Evolutionary conservation across 2,888 invertebrate genomes (phyloP), one percentile per base, ranked within the genome.

Genomic region (Lasioglossum lativentre): DNA sequence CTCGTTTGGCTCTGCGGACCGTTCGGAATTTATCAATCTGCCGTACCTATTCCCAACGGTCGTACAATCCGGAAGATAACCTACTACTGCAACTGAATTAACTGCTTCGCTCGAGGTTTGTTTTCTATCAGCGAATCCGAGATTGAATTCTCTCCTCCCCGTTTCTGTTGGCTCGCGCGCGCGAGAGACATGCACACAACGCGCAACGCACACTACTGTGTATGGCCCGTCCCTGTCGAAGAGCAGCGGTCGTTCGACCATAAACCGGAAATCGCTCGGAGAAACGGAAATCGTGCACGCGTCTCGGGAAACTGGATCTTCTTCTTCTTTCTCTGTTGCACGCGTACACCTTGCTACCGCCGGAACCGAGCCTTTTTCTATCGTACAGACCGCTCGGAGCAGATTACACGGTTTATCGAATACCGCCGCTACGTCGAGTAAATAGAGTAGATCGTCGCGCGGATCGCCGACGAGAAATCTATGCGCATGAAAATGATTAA

Each of bases 101-200:
- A 80, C 75, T 23, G 1, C 63, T 77, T 34, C n/a, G 68, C 71
- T 82, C 47, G 77, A 89, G 84, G 90, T 85, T 89, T 90, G 90
- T 90, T 82, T 82, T 59, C 42, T 71, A 76, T 72, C n/a, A 52
- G 30, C 72, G 66, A 74, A 76, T 66, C 34, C 80, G 71, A 52
- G 34, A 74, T 74, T 77, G 30, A 70, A 56, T 76, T 68, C 70
- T 83, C 52, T 75, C 45, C 78, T 27, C n/a, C 47, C 16, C 52
- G 27, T 77, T 73, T 82, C 73, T 27, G 6, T 73, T 80, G 23
- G 8, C 42, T 82, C 10, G 47, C 47, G 52, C 42, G 42, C 6
- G 56, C 42, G 42, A 6, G 56, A 56, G 42, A 40, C 42, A 40
- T 52, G 56, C 77, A 66, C 71, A 30, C 45, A 34, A 78, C 68